Conservation (phyloP, 2,797 vertebrate genomes). For the Sebastes baramenuke region DNA sequence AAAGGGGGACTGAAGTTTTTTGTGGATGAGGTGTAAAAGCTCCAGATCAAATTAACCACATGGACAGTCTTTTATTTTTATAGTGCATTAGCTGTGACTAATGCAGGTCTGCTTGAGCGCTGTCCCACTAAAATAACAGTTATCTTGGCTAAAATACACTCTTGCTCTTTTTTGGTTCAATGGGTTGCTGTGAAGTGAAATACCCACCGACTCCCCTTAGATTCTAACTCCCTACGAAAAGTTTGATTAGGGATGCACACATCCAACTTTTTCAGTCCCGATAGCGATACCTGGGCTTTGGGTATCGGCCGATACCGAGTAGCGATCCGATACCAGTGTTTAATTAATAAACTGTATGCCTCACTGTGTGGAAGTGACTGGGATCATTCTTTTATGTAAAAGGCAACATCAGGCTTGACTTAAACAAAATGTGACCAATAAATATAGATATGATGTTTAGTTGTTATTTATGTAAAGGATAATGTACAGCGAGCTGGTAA, state of each 20-base stretch:
- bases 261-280: too few relatives aligned
- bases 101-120: slow-evolving; percentile 66
- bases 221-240: slow-evolving; percentile 14
- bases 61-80: slow-evolving; percentile 75
- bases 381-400: too few relatives aligned
- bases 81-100: slow-evolving; percentile 76
- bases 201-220: slow-evolving; percentile 20
- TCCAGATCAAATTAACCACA: slow-evolving; percentile 77
- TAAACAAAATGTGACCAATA: too few relatives aligned
- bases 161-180: slow-evolving; percentile 45
- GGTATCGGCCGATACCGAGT: too few relatives aligned
- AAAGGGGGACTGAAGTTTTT: slow-evolving; percentile 55
- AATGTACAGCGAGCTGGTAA: too few relatives aligned
- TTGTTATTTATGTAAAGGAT: too few relatives aligned
- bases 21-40: slow-evolving; percentile 73
- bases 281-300: too few relatives aligned
- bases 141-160: slow-evolving; percentile 64
- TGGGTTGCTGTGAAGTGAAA: slow-evolving; percentile 48
- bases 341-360: too few relatives aligned
- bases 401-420: too few relatives aligned
- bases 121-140: slow-evolving; percentile 76
- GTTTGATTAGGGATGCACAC: slow-evolving; percentile 3
- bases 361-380: too few relatives aligned
- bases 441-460: too few relatives aligned
- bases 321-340: too few relatives aligned